phyloP scores from a whole-genome alignment of 2,113 vertebrate species.

The Microtus oregoni region DNA sequence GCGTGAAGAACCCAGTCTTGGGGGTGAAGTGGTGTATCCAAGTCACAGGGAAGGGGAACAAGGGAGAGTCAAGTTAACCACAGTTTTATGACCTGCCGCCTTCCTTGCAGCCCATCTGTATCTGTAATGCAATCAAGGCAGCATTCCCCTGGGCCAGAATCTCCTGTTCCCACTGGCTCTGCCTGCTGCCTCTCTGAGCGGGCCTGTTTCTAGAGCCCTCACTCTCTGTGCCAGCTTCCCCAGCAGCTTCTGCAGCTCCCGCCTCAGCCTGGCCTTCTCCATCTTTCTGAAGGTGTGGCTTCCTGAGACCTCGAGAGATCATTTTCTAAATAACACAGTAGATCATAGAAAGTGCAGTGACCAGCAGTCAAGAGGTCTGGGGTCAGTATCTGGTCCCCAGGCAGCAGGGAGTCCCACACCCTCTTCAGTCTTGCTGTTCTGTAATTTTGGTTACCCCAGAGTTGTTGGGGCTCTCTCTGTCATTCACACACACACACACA shows the following conservation, averaged over 20 bases:
- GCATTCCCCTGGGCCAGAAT: accelerated
- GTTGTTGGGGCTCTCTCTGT: accelerated
- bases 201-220: background rate
- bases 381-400: background rate
- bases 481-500: background rate
- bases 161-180: background rate
- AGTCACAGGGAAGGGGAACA: background rate
- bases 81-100: background rate
- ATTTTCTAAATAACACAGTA: background rate
- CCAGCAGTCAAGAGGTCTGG: no score
- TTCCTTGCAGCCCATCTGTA: background rate
- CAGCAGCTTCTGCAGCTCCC: background rate
- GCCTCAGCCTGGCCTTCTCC: background rate
- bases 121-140: accelerated
- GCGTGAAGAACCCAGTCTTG: background rate
- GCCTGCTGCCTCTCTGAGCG: background rate
- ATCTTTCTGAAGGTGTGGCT: background rate
- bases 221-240: background rate
- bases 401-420: background rate
- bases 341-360: no score
- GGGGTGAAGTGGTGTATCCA: background rate
- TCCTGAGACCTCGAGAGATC: background rate
- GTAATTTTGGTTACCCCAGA: background rate
- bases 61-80: background rate
- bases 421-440: background rate